Evolutionary conservation across 2,113 vertebrate species (phyloP).

Genomic region (Suricata suricatta): DNA sequence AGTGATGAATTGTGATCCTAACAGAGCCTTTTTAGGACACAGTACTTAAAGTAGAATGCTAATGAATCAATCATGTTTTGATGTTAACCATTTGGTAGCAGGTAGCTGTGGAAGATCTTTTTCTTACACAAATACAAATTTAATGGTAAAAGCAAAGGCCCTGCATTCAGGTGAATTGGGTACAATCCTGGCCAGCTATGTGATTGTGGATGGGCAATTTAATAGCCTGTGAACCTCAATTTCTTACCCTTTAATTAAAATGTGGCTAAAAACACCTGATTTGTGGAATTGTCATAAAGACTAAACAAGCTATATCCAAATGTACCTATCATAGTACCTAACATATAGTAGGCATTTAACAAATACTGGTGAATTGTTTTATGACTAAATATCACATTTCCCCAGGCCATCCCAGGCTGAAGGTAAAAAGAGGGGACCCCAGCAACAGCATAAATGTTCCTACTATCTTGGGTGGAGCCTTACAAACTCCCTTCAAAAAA

Average conservation of each 20-base stretch:
- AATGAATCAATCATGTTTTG: neutral
- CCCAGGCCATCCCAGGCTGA: neutral
- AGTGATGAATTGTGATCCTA: neutral
- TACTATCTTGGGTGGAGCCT: neutral
- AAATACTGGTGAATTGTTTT: neutral
- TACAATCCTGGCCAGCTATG: neutral
- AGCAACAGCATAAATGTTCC: neutral
- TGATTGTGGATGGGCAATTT: neutral
- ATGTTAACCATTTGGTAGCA: neutral
- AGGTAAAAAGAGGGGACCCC: neutral
- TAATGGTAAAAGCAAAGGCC: neutral
- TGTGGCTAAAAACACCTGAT: neutral
- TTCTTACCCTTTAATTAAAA: slow-evolving; percentile 34
- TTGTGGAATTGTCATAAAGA: neutral
- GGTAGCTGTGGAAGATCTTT: neutral
- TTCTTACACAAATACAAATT: neutral
- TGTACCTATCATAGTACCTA: neutral
- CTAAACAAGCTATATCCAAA: neutral
- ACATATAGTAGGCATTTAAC: neutral
- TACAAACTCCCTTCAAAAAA: neutral
- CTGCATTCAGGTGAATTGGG: neutral
- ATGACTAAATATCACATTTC: neutral
- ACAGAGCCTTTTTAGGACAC: neutral
- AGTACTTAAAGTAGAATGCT: neutral
- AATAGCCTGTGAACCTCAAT: neutral